Base-by-base conservation (phyloP, 2,797 vertebrate genomes). In the Zenarchopterus dispar region DNA sequence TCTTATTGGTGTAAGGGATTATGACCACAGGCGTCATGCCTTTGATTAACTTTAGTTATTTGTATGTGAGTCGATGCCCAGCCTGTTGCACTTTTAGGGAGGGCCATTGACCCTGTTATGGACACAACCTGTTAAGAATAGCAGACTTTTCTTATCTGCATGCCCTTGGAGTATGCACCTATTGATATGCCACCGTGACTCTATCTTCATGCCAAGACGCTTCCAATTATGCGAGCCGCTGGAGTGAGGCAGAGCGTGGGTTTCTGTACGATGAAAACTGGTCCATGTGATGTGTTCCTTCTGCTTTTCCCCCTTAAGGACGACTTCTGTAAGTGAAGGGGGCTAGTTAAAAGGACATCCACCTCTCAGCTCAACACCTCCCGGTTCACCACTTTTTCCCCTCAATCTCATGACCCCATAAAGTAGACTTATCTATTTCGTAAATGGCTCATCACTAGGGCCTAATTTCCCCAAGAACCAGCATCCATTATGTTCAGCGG, bases 191-290 rank as follows among this genome's bases (percentile, higher is more conserved):
- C 88, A 92, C 88, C 90, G 89, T 92, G 91, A 89, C 90, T 90
- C 84, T 93, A 92, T 93, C 91, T 92, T 91, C 90, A 93, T 93
- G 93, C 88, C 90, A 91, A 93, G 86, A 91, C 80, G 89, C 90
- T 93, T 93, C 90, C 92, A 94, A 94, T 94, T 94, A 94, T 92
- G 85, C 88, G 83, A 92, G 84, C 75, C 84, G 82, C 82, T 92
- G 91, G 84, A 92, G 93, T 91, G 92, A 93, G 89, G 90, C 91
- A 84, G 87, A 89, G 88, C 90, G 73, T 90, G 81, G 74, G 71
- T 85, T 90, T 91, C 77, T 85, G 75, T 84, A 80, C 84, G 49
- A 86, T 84, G 80, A 88, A 92, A 85, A 91, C 76, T 43, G 82
- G 82, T 90, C 87, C 71, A 75, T 86, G 78, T 90, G 90, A 93